Evolutionary conservation across 2,113 vertebrate genomes (phyloP), one percentile per base, ranked within the genome.

Genomic region (Narcine bancroftii): DNA sequence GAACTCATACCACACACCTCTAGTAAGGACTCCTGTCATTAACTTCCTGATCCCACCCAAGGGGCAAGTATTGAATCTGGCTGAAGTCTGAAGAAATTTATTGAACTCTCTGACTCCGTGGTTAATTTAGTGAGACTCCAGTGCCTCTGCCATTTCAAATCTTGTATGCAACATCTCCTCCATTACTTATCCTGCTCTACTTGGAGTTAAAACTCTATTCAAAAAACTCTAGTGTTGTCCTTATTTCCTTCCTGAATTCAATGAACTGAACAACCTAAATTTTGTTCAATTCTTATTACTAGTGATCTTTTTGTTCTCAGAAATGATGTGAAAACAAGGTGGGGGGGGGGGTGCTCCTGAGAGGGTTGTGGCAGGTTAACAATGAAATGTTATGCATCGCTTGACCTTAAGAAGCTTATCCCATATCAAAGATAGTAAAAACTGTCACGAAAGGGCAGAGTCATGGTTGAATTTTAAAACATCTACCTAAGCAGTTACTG

Each of bases 391-490:
- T 71, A 9, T 42, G 9, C 24, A 29, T 69, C 39, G 10, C 42
- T 24, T 47, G 11, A 26, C 89, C 10, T 42, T 47, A 42, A 91
- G 39, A 89, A 66, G 87, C 29, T 45, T 29, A 69, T 69, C 36
- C 89, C 65, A 69, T 39, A 69, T 89, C 65, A 91, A 69, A 91
- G 65, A 71, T 33, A 29, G 21, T 66, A 45, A 69, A 47, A 71
- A 87, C 42, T 39, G 71, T 91, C 89, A 69, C 10, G 29, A 65
- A 91, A 69, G 65, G 65, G 47, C 42, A 42, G 53, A 89, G 63
- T 17, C 47, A 39, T 91, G 33, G 89, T 39, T 91, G 89, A 91
- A 69, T 91, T 71, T 69, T 47, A 69, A 91, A 66, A 69, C 65
- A 42, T 91, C 63, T 91, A 45, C 13, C 42, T 91, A 71, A 71